Evolutionary conservation across 2,888 invertebrate genomes (phyloP).

Genomic region (Toxonevra muliebris): DNA sequence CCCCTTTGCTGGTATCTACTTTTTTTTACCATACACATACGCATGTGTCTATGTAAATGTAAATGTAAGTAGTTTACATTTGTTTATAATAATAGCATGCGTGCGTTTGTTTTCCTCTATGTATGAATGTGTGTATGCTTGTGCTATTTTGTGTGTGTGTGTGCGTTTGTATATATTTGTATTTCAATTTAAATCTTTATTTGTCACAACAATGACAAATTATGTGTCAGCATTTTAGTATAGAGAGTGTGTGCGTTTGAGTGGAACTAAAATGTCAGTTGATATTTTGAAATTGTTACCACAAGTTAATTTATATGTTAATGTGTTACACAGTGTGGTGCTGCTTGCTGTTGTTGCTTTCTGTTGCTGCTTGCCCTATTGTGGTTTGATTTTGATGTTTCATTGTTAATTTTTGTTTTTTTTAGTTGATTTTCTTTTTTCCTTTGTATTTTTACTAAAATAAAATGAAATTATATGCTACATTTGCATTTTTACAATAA

Average conservation of each 20-base stretch:
- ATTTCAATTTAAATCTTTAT: constrained; percentile 35
- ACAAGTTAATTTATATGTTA: constrained; percentile 39
- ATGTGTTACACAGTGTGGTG: constrained; percentile 10
- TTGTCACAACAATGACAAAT: constrained; percentile 45
- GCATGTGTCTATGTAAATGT: not conserved
- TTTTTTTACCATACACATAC: not conserved
- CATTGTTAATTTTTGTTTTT: too few relatives aligned
- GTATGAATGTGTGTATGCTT: not conserved
- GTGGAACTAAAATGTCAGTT: constrained; percentile 30
- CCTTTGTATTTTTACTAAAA: too few relatives aligned
- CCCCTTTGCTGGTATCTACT: too few relatives aligned
- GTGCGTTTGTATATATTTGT: not conserved
- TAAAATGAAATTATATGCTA: too few relatives aligned
- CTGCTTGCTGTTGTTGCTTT: not conserved
- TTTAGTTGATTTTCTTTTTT: too few relatives aligned
- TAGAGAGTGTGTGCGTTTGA: not conserved
- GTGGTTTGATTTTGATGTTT: too few relatives aligned
- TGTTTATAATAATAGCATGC: not conserved
- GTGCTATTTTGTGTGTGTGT: not conserved
- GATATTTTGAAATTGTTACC: constrained; percentile 30
- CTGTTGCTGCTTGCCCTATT: too few relatives aligned
- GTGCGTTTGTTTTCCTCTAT: not conserved
- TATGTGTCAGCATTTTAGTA: constrained; percentile 40
- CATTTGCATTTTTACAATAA: too few relatives aligned
- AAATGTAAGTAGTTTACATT: not conserved